Conservation (phyloP, 1,140 invertebrate genomes). For the Leptoteleia sp. region DNA sequence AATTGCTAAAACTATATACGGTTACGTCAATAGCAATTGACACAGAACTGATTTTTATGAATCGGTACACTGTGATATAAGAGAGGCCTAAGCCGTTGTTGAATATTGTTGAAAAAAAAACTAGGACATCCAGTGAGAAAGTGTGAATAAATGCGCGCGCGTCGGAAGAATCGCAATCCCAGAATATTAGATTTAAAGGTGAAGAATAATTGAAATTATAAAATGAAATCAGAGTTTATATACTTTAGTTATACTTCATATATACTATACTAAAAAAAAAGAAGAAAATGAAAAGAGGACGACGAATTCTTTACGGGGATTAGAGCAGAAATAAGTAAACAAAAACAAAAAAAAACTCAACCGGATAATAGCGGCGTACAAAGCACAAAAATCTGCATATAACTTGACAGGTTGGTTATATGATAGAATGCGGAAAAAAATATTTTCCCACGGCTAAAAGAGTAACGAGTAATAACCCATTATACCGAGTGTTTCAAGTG, state of each 20-base stretch:
- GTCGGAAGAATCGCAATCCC: slow-evolving; percentile 71
- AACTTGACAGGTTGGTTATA: slow-evolving; percentile 67
- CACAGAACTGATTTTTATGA: slow-evolving; percentile 72
- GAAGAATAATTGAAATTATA: slow-evolving; percentile 70
- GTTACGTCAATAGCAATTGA: slow-evolving; percentile 38
- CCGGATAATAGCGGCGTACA: slow-evolving; percentile 68
- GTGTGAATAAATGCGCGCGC: slow-evolving; percentile 61
- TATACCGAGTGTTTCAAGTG: slow-evolving; percentile 67
- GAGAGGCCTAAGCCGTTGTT: slow-evolving; percentile 79
- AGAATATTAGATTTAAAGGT: slow-evolving; percentile 76
- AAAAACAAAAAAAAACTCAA: slow-evolving; percentile 26
- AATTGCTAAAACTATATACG: background rate
- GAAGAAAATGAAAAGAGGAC: slow-evolving; percentile 37
- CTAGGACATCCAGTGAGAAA: slow-evolving; percentile 72
- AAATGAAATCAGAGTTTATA: slow-evolving; percentile 79
- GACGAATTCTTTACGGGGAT: background rate
- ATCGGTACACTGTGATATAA: slow-evolving; percentile 68
- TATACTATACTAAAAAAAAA: slow-evolving; percentile 68
- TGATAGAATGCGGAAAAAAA: slow-evolving; percentile 62
- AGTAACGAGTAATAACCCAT: slow-evolving; percentile 66
- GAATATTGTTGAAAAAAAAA: slow-evolving; percentile 76
- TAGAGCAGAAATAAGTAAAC: slow-evolving; percentile 9
- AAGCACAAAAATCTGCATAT: slow-evolving; percentile 77
- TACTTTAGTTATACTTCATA: slow-evolving; percentile 78
- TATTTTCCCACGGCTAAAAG: slow-evolving; percentile 58